Base-by-base conservation (phyloP, 2,888 invertebrate species). In the Lepidochrysops patricia region DNA sequence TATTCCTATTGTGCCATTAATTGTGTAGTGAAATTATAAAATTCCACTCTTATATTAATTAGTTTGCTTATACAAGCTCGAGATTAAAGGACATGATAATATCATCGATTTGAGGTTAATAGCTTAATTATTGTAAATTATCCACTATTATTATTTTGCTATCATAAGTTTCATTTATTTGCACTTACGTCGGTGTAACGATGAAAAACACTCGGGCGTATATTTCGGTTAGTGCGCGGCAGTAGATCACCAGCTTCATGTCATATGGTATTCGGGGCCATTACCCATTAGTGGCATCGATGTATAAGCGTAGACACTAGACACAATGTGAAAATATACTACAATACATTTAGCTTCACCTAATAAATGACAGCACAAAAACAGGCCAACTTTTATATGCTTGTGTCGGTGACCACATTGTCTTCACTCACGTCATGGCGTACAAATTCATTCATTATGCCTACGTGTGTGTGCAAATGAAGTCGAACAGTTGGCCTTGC, bases 141-240 rank as follows among this genome's bases (percentile, higher is more conserved):
- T 4, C 19, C 9, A 9, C 43, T 4, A 43, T 9, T 19, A 43
- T n/a, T 34, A n/a, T 34, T 43, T 43, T 43, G 7, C 6, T 9
- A 43, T 19, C 9, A 19, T 19, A 19, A 43, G 19, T 19, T 43
- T 19, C 4, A 43, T 43, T 43, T 7, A 43, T 43, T 19, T 43
- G 12, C 43, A 43, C 19, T 23, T 43, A 43, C 43, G 4, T 43
- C 9, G 43, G 19, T 9, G 23, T 32, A 32, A 19, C 29, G 19
- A 29, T 15, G 29, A 54, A 54, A 54, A 54, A 19, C 29, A 29
- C 29, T 29, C 13, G 27, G 9, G 54, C 29, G 29, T 32, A 54
- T 32, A 54, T 54, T 54, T 54, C 29, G 29, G 32, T 32, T 13
- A 32, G 54, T 54, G 54, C 54, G 29, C 29, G 32, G 54, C 54